Percentiles rank a stretch among this genome's conserved stretches.
Evolutionary conservation across 2,888 invertebrate genomes (phyloP).

Genomic region (Gymnocheta viridis): DNA sequence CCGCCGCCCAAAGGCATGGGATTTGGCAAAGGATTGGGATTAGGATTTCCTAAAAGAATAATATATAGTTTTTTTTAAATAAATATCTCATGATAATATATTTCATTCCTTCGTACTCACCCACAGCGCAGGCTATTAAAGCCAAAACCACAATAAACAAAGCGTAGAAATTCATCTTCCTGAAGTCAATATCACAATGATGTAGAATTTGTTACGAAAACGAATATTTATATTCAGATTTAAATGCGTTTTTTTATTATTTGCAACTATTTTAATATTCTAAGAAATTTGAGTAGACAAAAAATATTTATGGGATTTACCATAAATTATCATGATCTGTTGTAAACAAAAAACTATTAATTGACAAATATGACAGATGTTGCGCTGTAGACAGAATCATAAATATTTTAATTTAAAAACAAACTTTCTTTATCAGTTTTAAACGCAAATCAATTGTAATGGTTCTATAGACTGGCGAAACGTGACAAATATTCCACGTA

Average conservation of each 20-base stretch:
- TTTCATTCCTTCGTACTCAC: conserved; percentile 2
- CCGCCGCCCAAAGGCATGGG: conserved; percentile 21
- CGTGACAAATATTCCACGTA: not conserved
- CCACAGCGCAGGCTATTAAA: conserved; percentile 54
- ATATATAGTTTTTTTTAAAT: not conserved
- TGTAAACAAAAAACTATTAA: conserved; percentile 2
- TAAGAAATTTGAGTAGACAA: conserved; percentile 24
- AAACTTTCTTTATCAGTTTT: not conserved
- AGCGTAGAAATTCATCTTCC: conserved; percentile 61
- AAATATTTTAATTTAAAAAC: not conserved
- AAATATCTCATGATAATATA: not conserved
- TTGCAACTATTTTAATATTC: not conserved
- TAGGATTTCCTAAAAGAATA: conserved; percentile 30
- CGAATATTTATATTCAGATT: conserved; percentile 51
- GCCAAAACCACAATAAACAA: conserved; percentile 47
- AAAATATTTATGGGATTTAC: conserved; percentile 16
- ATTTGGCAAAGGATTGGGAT: conserved; percentile 53
- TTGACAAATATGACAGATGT: not conserved
- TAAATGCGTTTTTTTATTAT: not conserved
- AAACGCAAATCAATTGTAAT: not conserved
- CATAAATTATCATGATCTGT: conserved; percentile 6
- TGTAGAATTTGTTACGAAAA: not conserved
- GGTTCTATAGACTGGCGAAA: not conserved
- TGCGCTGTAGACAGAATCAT: not conserved
- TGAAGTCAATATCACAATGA: conserved; percentile 25